Percentiles rank a stretch among this genome's conserved stretches.
Evolutionary conservation across 2,888 invertebrate species (phyloP).

Genomic region (Pristionchus exspectatus): DNA sequence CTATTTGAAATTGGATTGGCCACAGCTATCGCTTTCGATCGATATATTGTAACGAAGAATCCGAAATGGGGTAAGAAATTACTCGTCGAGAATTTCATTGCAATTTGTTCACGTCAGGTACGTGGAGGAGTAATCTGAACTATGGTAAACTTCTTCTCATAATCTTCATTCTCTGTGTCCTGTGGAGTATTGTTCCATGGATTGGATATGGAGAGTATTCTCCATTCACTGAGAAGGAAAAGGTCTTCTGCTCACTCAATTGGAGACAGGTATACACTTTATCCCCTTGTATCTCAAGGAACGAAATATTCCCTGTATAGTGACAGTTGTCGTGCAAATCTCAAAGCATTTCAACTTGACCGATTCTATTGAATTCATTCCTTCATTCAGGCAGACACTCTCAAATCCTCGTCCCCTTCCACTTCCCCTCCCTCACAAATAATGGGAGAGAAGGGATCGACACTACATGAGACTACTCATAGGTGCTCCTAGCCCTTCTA

Average conservation of each 20-base stretch:
- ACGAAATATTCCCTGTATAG: not conserved
- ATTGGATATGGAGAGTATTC: conserved; percentile 68
- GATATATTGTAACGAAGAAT: conserved; percentile 67
- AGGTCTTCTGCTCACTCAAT: conserved; percentile 69
- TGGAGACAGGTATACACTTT: conserved; percentile 65
- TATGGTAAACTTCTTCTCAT: conserved; percentile 64
- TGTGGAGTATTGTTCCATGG: conserved; percentile 66
- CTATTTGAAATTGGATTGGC: conserved; percentile 65
- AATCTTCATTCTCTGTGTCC: conserved; percentile 56
- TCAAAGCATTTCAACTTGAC: not conserved
- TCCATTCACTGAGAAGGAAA: conserved; percentile 58
- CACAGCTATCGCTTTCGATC: conserved; percentile 69
- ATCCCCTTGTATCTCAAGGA: too few species aligned
- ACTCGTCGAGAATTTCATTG: not conserved
- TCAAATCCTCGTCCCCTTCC: not conserved
- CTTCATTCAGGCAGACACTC: conserved; percentile 16
- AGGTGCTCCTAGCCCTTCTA: not conserved
- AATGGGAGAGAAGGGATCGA: not conserved
- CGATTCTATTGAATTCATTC: not conserved
- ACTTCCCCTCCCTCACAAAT: not conserved
- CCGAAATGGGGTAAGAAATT: conserved; percentile 68
- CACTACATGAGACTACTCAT: conserved; percentile 26
- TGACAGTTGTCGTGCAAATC: not conserved
- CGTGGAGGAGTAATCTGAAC: conserved; percentile 65
- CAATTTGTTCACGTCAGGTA: conserved; percentile 54